Base-by-base conservation (phyloP, 1,140 invertebrate species). In the Drosophila baimaii region DNA sequence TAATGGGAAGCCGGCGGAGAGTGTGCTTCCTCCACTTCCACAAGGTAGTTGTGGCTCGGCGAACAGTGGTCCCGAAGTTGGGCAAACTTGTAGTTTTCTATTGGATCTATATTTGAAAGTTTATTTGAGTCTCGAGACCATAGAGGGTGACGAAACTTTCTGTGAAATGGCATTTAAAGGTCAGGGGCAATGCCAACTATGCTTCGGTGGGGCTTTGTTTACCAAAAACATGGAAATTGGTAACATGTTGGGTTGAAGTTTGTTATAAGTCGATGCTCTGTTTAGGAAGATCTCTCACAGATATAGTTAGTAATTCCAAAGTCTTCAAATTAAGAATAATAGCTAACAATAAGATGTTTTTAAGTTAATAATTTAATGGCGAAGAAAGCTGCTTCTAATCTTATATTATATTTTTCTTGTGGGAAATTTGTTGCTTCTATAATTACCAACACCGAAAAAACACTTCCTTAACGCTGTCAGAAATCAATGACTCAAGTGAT, bases 1-100 rank as follows among this genome's bases (percentile, higher is more conserved):
- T 77, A 58, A 77, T 47, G 47, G 39, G 47, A 52, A 31, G 27
- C 29, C 44, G 65, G 29, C 27, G 44, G 29, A 9, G 37, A 25
- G 35, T 62, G 65, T 31, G 7, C 47, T 10, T 8, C 10, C 12
- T 8, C 10, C 21, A 27, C 29, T 8, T 27, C 5, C 33, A 9
- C 37, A 23, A 19, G 5, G 13, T 54, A n/a, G 31, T 52, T 17
- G 12, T 15, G n/a, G 12, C 17, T n/a, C 13, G 17, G 27, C 17
- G 21, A 62, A 65, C 62, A 62, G 62, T 65, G 62, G 39, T 5
- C 31, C 39, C 29, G 17, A 43, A 33, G 13, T 44, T 61, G 21
- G 29, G 17, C 27, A 64, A 61, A 43, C 37, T 23, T 27, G 17
- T 10, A 23, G 25, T 41, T 61, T 41, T 23, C 8, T 7, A 55